Evolutionary conservation across 2,113 vertebrate genomes (phyloP).

Genomic region (Lamprotornis superbus): DNA sequence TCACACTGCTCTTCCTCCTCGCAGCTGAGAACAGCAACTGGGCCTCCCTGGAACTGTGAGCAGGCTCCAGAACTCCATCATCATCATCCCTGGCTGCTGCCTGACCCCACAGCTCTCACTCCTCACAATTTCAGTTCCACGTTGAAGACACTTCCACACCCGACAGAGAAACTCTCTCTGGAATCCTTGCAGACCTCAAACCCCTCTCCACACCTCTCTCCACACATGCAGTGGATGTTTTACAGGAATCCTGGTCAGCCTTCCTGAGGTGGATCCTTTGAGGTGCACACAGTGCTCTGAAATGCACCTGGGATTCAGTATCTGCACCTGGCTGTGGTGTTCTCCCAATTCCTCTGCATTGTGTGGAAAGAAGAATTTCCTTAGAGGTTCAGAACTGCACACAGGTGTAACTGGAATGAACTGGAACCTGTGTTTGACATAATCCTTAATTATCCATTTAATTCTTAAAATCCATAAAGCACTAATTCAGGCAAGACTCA

Average conservation of each 20-base stretch:
- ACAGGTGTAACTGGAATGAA: background rate
- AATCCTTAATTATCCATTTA: background rate
- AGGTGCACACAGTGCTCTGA: background rate
- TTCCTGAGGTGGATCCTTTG: background rate
- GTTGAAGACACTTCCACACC: background rate
- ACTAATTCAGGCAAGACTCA: background rate
- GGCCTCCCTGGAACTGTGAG: too few relatives aligned
- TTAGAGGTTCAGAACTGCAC: background rate
- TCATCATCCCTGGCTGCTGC: rapidly evolving
- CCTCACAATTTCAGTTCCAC: background rate
- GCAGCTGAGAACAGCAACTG: background rate
- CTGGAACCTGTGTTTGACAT: background rate
- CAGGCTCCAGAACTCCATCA: background rate
- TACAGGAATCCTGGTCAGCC: background rate
- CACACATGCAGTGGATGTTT: rapidly evolving
- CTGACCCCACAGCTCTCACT: background rate
- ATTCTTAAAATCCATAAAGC: too few relatives aligned
- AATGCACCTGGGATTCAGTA: background rate
- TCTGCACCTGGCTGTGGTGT: background rate
- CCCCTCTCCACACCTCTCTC: background rate
- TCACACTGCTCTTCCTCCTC: background rate
- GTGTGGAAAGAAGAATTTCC: background rate
- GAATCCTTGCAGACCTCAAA: background rate
- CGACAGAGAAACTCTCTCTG: background rate
- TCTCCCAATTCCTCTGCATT: background rate